Percentiles rank a stretch among this genome's conserved stretches.
These are phyloP conservation scores for Drosophila jambulina DNA, from an alignment of 1,140 invertebrate species.

Conservation along the genomic window DNA sequence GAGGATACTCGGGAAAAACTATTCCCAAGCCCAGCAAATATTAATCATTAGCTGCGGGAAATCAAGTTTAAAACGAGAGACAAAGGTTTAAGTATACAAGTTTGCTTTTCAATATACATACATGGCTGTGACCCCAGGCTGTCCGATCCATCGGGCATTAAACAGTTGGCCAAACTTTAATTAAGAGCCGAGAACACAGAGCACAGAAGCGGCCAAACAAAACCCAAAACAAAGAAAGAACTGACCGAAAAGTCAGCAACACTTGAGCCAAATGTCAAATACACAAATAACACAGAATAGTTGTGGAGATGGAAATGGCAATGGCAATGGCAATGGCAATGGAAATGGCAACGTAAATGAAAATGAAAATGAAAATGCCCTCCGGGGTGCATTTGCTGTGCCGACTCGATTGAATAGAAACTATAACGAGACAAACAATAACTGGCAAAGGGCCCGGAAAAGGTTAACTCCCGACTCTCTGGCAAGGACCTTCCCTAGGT, in stretches of 20 bases:
- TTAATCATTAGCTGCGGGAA: not conserved
- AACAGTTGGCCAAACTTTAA: conserved; percentile 76
- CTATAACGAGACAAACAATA: conserved; percentile 55
- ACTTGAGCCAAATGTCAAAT: conserved; percentile 83
- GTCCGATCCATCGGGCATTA: conserved; percentile 53
- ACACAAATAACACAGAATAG: conserved; percentile 66
- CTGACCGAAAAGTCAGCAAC: conserved; percentile 81
- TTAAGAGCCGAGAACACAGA: conserved; percentile 56
- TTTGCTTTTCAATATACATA: not conserved
- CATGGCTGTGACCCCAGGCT: conserved; percentile 1
- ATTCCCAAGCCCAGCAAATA: not conserved
- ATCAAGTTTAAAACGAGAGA: conserved; percentile 1
- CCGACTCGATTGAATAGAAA: conserved; percentile 75
- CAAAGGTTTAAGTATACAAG: not conserved
- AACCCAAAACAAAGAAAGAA: conserved; percentile 43
- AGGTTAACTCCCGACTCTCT: conserved; percentile 45
- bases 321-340: not conserved
- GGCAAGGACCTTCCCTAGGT: conserved; percentile 7
- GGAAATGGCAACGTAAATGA: not conserved
- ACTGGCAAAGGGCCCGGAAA: conserved; percentile 31
- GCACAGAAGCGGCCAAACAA: conserved; percentile 17
- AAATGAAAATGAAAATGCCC: conserved; percentile 69
- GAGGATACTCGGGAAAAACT: not conserved
- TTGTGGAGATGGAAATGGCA: not conserved
- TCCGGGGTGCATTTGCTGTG: conserved; percentile 75